Conservation (phyloP, 2,797 vertebrate genomes). For the Liasis olivaceus region DNA sequence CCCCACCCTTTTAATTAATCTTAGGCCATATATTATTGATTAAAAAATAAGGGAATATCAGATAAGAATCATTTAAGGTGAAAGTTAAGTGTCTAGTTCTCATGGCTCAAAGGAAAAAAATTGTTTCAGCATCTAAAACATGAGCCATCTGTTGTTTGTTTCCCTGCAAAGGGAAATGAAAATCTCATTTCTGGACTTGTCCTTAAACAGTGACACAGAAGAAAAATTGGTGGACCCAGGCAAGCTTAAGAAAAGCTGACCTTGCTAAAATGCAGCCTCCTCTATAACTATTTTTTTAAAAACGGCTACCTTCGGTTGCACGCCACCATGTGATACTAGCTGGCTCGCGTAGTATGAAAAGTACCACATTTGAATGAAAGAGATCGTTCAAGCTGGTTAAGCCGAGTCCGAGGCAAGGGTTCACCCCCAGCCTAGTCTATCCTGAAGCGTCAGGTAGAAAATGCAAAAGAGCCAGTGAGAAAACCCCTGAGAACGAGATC, state of each 20-base stretch:
- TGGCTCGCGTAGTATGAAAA: neutral
- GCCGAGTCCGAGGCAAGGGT: neutral
- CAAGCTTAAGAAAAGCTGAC: neutral
- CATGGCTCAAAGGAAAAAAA: neutral
- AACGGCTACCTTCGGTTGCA: neutral
- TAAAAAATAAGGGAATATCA: neutral
- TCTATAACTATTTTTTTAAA: neutral
- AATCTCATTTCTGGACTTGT: neutral
- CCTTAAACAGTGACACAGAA: neutral
- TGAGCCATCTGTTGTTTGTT: neutral
- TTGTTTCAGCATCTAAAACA: neutral
- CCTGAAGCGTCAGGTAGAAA: no score
- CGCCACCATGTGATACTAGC: neutral
- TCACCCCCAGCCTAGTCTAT: neutral
- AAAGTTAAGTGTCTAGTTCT: neutral
- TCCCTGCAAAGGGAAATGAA: neutral
- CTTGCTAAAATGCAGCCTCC: neutral
- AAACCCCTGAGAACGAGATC: neutral
- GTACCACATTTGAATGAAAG: neutral
- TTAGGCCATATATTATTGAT: neutral
- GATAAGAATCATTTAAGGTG: no score
- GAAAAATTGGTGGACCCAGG: neutral
- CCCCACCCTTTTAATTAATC: neutral
- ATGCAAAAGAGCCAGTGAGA: neutral
- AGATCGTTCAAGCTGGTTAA: neutral